Percentiles rank a stretch among this genome's conserved stretches.
phyloP scores from a whole-genome alignment of 2,888 invertebrate genomes.

The Lamellibrachia satsuma region DNA sequence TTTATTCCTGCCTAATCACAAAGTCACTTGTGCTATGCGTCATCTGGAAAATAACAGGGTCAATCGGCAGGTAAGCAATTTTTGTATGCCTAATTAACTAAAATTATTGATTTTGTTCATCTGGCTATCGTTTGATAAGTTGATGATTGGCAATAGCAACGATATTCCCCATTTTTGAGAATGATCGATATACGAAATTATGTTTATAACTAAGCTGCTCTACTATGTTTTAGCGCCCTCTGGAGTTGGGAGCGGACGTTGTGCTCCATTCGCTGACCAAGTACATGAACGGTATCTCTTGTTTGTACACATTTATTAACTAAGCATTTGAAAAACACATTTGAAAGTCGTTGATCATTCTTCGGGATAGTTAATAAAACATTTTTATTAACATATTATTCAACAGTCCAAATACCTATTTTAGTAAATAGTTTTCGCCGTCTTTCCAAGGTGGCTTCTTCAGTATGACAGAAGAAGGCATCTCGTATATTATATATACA shows the following conservation, averaged over 20 bases:
- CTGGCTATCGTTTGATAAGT: background rate
- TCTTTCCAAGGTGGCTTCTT: no score
- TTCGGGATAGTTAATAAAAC: background rate
- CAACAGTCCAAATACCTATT: background rate
- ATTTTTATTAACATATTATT: background rate
- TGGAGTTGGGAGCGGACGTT: slow-evolving; percentile 90
- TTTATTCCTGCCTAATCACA: no score
- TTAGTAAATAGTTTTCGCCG: background rate
- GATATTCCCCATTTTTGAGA: no score
- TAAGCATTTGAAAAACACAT: background rate
- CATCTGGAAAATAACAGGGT: no score
- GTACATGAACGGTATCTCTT: slow-evolving; percentile 84
- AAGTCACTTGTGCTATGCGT: no score
- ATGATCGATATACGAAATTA: background rate
- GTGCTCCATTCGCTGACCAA: slow-evolving; percentile 93
- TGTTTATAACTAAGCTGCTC: background rate
- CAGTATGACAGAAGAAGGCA: no score
- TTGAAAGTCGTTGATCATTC: background rate
- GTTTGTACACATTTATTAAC: background rate
- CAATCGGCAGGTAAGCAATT: no score
- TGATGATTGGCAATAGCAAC: no score
- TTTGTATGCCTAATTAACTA: no score
- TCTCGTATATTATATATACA: background rate
- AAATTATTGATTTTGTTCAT: no score
- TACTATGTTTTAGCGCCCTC: slow-evolving; percentile 74